phyloP scores from a whole-genome alignment of 2,797 vertebrate species.

The Sebastes minor region DNA sequence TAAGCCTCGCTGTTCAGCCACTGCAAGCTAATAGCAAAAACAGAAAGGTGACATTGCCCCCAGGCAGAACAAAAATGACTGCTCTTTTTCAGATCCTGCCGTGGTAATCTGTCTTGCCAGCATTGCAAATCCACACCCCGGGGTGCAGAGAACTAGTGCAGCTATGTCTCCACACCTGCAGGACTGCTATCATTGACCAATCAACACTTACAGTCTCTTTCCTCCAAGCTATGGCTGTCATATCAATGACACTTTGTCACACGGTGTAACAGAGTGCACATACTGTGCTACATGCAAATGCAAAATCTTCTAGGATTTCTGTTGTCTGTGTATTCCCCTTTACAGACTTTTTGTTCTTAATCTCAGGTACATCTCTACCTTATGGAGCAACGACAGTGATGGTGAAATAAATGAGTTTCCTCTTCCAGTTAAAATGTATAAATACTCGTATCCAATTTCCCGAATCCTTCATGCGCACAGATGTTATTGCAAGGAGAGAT shows the following conservation, averaged over 20 bases:
- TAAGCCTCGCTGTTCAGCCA: constrained; percentile 48
- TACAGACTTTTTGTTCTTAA: neutral
- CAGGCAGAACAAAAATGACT: constrained; percentile 23
- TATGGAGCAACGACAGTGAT: neutral
- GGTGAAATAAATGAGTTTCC: constrained; percentile 15
- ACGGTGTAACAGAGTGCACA: neutral
- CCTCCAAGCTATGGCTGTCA: neutral
- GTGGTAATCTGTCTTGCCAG: constrained; percentile 53
- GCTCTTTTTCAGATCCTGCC: constrained; percentile 26
- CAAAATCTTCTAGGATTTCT: neutral
- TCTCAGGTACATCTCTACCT: neutral
- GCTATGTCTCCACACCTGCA: constrained; percentile 20
- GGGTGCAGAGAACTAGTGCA: constrained; percentile 18
- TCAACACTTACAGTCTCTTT: constrained; percentile 20
- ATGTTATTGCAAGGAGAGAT: constrained; percentile 28
- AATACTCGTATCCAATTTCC: constrained; percentile 34
- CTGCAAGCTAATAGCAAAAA: constrained; percentile 46
- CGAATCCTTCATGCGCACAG: neutral
- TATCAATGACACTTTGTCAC: neutral
- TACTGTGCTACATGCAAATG: neutral
- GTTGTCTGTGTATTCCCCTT: neutral
- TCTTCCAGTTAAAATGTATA: constrained; percentile 10
- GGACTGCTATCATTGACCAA: constrained; percentile 30
- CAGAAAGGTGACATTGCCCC: constrained; percentile 41
- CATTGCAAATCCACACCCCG: constrained; percentile 28